phyloP scores from a whole-genome alignment of 2,797 vertebrate species.

The Amblyraja radiata region DNA sequence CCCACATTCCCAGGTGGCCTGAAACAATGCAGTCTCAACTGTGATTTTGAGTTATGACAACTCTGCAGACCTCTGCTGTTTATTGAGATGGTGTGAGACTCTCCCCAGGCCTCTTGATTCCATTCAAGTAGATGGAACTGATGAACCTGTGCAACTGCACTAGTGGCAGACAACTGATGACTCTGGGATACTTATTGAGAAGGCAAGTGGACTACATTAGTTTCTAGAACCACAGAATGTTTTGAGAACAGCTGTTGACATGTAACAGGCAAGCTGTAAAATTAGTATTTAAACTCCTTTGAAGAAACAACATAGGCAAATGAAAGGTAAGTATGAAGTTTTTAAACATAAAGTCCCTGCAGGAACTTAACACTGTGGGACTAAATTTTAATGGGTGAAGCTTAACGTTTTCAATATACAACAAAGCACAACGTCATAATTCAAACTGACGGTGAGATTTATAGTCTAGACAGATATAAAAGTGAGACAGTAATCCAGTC shows the following conservation, averaged over 20 bases:
- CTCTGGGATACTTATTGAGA: neutral
- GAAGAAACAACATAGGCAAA: neutral
- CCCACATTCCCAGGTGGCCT: neutral
- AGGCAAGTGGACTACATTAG: neutral
- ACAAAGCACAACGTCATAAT: neutral
- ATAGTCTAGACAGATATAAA: neutral
- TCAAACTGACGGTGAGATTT: neutral
- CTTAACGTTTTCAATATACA: neutral
- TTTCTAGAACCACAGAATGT: neutral
- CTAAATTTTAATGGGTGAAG: constrained; percentile 12
- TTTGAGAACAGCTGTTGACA: neutral
- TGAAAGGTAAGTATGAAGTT: neutral
- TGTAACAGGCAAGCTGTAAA: neutral
- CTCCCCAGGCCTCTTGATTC: neutral
- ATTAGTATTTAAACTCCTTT: neutral
- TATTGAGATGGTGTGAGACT: neutral
- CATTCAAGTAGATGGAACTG: neutral
- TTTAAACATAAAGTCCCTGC: neutral
- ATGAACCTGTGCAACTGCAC: neutral
- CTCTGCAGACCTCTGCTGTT: neutral
- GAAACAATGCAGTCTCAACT: neutral
- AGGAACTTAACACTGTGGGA: neutral
- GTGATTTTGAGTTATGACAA: neutral
- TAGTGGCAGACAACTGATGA: neutral
- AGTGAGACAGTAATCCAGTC: neutral